A percentile compares a stretch with the other conserved stretches of the same genome.
phyloP scores from a whole-genome alignment of 2,888 invertebrate species.

The Chloromyia formosa region DNA sequence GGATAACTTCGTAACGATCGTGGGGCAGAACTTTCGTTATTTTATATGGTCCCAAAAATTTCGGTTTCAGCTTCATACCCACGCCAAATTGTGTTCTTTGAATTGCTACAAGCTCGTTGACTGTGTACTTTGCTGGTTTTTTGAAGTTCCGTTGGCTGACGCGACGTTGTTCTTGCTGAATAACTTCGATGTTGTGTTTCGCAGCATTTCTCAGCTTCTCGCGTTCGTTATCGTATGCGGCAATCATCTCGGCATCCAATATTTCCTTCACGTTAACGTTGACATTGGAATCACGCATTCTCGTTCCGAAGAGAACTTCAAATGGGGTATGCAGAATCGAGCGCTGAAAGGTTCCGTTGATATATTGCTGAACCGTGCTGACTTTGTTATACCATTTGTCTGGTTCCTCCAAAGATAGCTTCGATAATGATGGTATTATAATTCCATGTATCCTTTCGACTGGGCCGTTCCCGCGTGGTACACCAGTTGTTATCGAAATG shows the following conservation, averaged over 20 bases:
- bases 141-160: too few species aligned
- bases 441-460: slow-evolving; percentile 44
- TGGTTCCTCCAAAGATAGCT: slow-evolving; percentile 35
- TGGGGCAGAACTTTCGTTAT: too few species aligned
- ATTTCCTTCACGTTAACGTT: not conserved
- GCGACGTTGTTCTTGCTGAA: too few species aligned
- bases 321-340: not conserved
- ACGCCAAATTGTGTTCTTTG: too few species aligned
- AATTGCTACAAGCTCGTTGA: too few species aligned
- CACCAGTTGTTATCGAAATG: not conserved
- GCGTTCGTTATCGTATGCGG: not conserved
- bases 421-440: slow-evolving; percentile 39
- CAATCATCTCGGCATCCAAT: not conserved
- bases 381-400: slow-evolving; percentile 51
- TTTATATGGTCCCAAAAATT: too few species aligned
- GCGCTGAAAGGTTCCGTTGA: too few species aligned
- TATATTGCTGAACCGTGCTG: not conserved
- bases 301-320: not conserved
- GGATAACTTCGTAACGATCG: slow-evolving; percentile 55
- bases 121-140: too few species aligned
- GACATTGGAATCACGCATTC: not conserved
- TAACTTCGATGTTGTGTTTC: not conserved
- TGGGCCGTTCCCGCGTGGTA: not conserved
- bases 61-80: too few species aligned
- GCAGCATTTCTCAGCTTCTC: not conserved